Percentiles rank a stretch among this genome's conserved stretches.
Conservation (phyloP, 2,888 invertebrate genomes). For the Drosophila flavopinicola region DNA sequence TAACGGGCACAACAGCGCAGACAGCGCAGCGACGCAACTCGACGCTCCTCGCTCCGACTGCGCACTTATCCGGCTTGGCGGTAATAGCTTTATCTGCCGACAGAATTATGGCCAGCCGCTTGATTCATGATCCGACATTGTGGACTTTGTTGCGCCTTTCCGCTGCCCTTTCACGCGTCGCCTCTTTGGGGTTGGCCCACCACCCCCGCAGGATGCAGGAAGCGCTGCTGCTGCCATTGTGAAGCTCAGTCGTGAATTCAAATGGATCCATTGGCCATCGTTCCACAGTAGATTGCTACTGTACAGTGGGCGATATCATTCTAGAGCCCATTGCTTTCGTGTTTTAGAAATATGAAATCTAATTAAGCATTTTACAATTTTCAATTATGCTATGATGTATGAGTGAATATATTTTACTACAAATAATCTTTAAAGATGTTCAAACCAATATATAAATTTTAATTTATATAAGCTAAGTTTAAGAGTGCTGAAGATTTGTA, state of each 20-base stretch:
- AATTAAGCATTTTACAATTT: too few species aligned
- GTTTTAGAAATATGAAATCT: neutral
- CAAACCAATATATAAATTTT: too few species aligned
- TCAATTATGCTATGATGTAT: too few species aligned
- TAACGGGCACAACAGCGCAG: slow-evolving; percentile 56
- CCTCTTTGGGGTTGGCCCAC: slow-evolving; percentile 20
- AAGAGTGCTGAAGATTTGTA: too few species aligned
- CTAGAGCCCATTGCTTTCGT: neutral
- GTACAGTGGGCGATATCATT: slow-evolving; percentile 16
- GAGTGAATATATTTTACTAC: too few species aligned
- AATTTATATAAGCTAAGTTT: too few species aligned
- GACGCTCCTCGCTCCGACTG: slow-evolving; percentile 28
- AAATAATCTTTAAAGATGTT: too few species aligned
- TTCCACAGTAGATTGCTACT: slow-evolving; percentile 2
- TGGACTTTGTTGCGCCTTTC: slow-evolving; percentile 51
- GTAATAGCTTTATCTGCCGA: slow-evolving; percentile 84
- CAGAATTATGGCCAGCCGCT: slow-evolving; percentile 81
- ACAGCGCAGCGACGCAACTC: slow-evolving; percentile 53
- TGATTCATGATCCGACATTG: slow-evolving; percentile 81
- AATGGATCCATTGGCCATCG: slow-evolving; percentile 47
- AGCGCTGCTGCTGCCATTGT: slow-evolving; percentile 45
- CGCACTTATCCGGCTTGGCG: slow-evolving; percentile 74
- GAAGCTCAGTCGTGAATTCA: slow-evolving; percentile 49
- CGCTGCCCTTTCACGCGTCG: slow-evolving; percentile 18
- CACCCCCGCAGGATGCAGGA: slow-evolving; percentile 41